A percentile compares a stretch with the other conserved stretches of the same genome.
phyloP scores from a whole-genome alignment of 2,888 invertebrate genomes.

The Drosophila histrio region DNA sequence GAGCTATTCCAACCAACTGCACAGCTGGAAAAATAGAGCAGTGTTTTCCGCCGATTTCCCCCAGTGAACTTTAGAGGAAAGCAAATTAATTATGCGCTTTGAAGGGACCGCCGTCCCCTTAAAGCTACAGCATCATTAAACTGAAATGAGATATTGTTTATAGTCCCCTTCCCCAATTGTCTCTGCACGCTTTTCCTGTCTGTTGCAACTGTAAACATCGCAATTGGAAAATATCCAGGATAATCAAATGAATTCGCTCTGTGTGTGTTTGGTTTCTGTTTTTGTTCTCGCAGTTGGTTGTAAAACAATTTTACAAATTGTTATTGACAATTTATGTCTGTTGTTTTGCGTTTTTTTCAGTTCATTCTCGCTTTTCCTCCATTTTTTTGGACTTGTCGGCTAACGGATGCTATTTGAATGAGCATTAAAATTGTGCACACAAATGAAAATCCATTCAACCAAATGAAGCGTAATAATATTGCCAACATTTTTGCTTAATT shows the following conservation, averaged over 20 bases:
- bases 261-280: conserved; percentile 19
- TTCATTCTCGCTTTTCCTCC: not conserved
- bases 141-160: conserved; percentile 66
- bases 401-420: conserved; percentile 48
- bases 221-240: conserved; percentile 51
- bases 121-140: conserved; percentile 68
- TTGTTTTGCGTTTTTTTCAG: conserved; percentile 31
- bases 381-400: conserved; percentile 3
- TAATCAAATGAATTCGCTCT: conserved; percentile 56
- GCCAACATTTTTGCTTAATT: conserved; percentile 40
- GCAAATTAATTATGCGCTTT: conserved; percentile 77
- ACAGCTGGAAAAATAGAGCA: conserved; percentile 8
- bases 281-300: conserved; percentile 52
- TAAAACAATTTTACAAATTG: conserved; percentile 74
- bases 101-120: conserved; percentile 24
- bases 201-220: conserved; percentile 59
- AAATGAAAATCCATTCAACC: conserved; percentile 70
- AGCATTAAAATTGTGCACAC: conserved; percentile 46
- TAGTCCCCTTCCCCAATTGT: conserved; percentile 1
- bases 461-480: conserved; percentile 65
- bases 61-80: not conserved
- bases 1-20: conserved; percentile 2
- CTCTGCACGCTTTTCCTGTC: not conserved
- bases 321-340: conserved; percentile 75
- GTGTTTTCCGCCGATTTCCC: not conserved